Evolutionary conservation across 2,113 vertebrate species (phyloP), one percentile per base, ranked within the genome.

Genomic region (Catharus minimus): DNA sequence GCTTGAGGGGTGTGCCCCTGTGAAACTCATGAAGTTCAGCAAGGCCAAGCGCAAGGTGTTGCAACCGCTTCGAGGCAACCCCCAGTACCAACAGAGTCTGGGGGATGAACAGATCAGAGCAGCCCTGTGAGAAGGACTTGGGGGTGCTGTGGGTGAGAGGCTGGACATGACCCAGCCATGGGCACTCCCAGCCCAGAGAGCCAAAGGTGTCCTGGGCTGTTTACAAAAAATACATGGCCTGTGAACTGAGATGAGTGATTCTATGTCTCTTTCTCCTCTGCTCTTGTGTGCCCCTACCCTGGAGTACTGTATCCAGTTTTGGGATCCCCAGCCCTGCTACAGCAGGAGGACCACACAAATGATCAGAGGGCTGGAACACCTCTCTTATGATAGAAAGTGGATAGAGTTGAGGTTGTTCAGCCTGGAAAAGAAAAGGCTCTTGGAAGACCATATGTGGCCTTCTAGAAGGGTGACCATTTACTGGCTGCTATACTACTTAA

Each of bases 21-120:
- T 46, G 20, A 79, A 79, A 22, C 5, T 72, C 62, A 68, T 9
- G 6, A 68, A 72, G 18, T 57, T 83, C 33, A 83, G 47, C 7
- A 33, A 32, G 10, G 12, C 7, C 20, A 76, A 60, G 4, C 20
- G 10, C 17, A 56, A 88, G 19, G 3, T 15, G 13, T 15, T 64
- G 15, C 5, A 65, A 17, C 5, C 33, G 26, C 1, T 3, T 2
- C 0, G 0, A 3, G 7, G 33, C n/a, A 86, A 50, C 1, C 7
- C 12, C 2, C 3, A 9, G 0, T 6, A 80, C 4, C 19, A 57
- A 0, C 10, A n/a, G 3, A 69, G 46, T 1, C 33, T 41, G 5
- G 1, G 1, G 11, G 1, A 44, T 36, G 14, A 60, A 2, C 0
- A 22, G 21, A n/a, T 8, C 3, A 80, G 5, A 80, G 26, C 44